Evolutionary conservation across 37 sponge, comb jelly and placozoan genomes (phyloP), one percentile per base, ranked within the genome.

Genomic region (Aphrocallistes beatrix): DNA sequence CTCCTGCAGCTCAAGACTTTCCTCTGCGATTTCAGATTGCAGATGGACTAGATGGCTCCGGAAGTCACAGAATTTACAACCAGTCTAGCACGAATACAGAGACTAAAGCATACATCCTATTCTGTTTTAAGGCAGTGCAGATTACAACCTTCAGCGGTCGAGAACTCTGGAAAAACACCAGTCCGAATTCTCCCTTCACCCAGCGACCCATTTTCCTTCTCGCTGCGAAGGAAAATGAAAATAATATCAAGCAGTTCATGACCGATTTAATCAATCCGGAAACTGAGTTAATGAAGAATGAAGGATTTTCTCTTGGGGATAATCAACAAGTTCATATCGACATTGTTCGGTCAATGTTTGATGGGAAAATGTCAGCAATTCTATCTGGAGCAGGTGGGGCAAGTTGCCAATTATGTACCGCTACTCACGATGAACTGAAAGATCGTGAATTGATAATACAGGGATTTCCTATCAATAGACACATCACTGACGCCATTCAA

Each of bases 331-430:
- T 60, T 30, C 34, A 6, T 60, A 30, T 60, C n/a, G 25, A 28
- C 34, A 60, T 60, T 28, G 34, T 60, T 60, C 25, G 75, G 21
- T 60, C 75, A 8, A 60, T 60, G 75, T 60, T 60, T 28, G 75
- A 60, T 42, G 21, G 75, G 75, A 60, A 21, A 60, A 60, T 28
- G 25, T 19, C 32, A 60, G 3, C 34, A 60, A 60, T 60, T 42
- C 45, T 42, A 60, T 60, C 75, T 60, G 75, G 75, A 3, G 75
- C 75, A 60, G 75, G 32, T 32, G 17, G 75, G 34, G 34, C 75
- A 60, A 60, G 75, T 60, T 60, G 75, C 17, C 75, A 60, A 60
- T 28, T 60, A 32, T 60, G 75, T 30, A 60, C 75, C 25, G 75
- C 75, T 32, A 13, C 45, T 13, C 45, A 42, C 45, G n/a, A 60